Evolutionary conservation across 1,140 invertebrate species (phyloP), one percentile per base, ranked within the genome.

Genomic region (Eupristina koningsbergeri): DNA sequence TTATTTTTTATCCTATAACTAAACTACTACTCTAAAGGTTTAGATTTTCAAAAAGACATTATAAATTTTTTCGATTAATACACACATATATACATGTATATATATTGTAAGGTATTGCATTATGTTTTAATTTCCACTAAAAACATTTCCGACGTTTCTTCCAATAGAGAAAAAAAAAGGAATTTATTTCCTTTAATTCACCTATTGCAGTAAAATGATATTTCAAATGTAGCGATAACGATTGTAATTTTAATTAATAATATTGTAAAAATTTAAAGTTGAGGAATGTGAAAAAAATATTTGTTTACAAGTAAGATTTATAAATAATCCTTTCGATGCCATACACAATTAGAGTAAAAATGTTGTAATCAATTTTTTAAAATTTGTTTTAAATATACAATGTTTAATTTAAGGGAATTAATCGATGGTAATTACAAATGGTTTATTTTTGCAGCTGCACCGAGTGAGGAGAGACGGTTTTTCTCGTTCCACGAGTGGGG

Each of bases 401-500:
- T 58, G 13, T 9, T 58, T 58, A 6, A 22, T 58, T 58, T 58
- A 6, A 22, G 22, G 26, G 5, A 15, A 34, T 36, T 67, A 39
- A 39, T 7, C 34, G 29, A 67, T 39, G 36, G 26, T 45, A 9
- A 29, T 77, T 41, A 77, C 61, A 36, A 34, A 26, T n/a, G n/a
- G 3, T 19, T 50, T 53, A 61, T 34, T 73, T 89, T 91, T 81
- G n/a, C 88, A 95, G 94, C 93, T 73, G 91, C 94, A 22, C 93
- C 94, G 39, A 94, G 93, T 83, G 94, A 95, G 86, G 95, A 95
- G 86, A 90, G 94, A 36, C 93, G 94, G 84, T 96, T 96, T 88
- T 95, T 96, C 85, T 95, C 96, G 7, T 96, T 97, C 89, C 96
- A 97, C 90, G 95, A 96, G 86, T 94, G 94, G 93, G 96, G 96